Conservation (phyloP, 2,797 vertebrate species). For the Sebastes taczanowskii region DNA sequence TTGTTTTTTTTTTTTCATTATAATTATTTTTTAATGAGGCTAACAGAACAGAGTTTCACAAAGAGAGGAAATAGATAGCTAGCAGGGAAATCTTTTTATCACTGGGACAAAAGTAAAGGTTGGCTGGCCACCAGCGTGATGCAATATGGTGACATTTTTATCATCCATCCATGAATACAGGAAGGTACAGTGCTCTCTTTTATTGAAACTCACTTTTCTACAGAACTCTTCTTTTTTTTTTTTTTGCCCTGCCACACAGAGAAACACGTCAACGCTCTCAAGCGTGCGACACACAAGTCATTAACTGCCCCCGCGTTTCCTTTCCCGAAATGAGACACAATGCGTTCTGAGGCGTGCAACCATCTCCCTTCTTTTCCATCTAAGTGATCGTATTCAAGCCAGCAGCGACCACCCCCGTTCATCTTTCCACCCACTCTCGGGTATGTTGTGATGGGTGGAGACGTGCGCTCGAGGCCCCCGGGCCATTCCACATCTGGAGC, state of each 20-base stretch:
- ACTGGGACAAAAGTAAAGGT: slow-evolving; percentile 56
- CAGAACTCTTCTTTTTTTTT: background rate
- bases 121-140: slow-evolving; percentile 63
- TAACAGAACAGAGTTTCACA: slow-evolving; percentile 27
- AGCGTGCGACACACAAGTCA: slow-evolving; percentile 21
- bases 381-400: slow-evolving; percentile 37
- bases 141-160: slow-evolving; percentile 68
- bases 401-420: slow-evolving; percentile 9
- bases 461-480: slow-evolving; percentile 16
- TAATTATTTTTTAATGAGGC: slow-evolving; percentile 46
- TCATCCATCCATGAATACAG: slow-evolving; percentile 35
- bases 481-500: slow-evolving; percentile 64
- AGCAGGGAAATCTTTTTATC: slow-evolving; percentile 49
- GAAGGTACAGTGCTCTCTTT: slow-evolving; percentile 26
- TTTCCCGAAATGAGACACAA: slow-evolving; percentile 21
- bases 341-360: slow-evolving; percentile 7
- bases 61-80: slow-evolving; percentile 8
- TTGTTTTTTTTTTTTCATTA: slow-evolving; percentile 16
- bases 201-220: slow-evolving; percentile 14
- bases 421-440: slow-evolving; percentile 28
- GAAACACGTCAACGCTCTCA: background rate
- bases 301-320: slow-evolving; percentile 42
- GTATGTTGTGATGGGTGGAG: slow-evolving; percentile 46
- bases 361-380: slow-evolving; percentile 18
- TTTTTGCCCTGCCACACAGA: background rate